Evolutionary conservation across 2,888 invertebrate genomes (phyloP), one percentile per base, ranked within the genome.

Genomic region (Electrophaes corylata): DNA sequence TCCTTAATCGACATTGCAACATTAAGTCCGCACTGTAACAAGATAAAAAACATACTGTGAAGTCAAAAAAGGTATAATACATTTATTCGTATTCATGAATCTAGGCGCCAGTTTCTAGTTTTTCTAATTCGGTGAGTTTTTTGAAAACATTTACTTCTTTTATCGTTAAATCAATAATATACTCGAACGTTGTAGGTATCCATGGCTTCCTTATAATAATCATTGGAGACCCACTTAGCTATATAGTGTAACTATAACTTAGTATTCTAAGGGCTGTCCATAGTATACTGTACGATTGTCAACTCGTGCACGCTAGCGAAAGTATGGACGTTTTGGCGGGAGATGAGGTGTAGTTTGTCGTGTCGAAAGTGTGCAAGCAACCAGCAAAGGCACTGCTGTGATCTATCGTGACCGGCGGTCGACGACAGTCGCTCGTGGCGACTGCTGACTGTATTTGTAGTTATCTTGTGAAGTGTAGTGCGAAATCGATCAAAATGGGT

Each of bases 281-380:
- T 18, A 59, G 56, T 47, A 37, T 19, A 53, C 50, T 47, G 33
- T 19, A 53, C 50, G 45, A 53, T 41, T 57, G 40, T 54, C 49
- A 59, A 54, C 49, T 54, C 60, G 58, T 58, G 62, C 60, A 58
- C 31, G 51, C 57, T 45, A 54, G 57, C 65, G 70, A 69, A 71
- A 73, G 68, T 66, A 55, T 54, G 57, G 49, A 50, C 54, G 50
- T 73, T 79, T 80, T 71, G 81, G 84, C 85, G 83, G 86, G 87
- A 88, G 86, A 77, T 73, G 65, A 63, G 57, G 65, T 65, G 71
- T 69, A 70, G 68, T 70, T 69, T 71, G 71, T 62, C 40, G 67
- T 66, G 59, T 62, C 62, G 62, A 65, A 66, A 65, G 66, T 66
- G 53, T 48, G 48, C 53, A 60, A 35, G 59, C 60, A 47, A 56